Evolutionary conservation across 2,113 vertebrate species (phyloP).

Genomic region (Budorcas taxicolor): DNA sequence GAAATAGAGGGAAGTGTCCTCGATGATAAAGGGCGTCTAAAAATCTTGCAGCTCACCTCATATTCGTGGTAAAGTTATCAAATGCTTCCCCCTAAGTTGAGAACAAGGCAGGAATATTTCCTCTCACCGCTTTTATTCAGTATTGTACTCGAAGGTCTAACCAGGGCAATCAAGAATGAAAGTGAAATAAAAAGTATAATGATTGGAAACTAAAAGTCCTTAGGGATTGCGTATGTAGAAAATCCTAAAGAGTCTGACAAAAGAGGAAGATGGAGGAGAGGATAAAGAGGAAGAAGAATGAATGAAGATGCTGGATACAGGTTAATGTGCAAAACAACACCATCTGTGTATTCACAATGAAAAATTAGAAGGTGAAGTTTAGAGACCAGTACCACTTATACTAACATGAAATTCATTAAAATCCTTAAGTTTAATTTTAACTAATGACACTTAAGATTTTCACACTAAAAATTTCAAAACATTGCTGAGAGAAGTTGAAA

Average conservation of each 20-base stretch:
- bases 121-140: too few species aligned
- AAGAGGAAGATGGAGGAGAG: background rate
- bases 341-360: background rate
- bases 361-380: background rate
- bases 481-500: background rate
- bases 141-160: background rate
- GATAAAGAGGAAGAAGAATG: too few species aligned
- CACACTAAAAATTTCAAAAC: background rate
- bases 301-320: background rate
- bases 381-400: background rate
- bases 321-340: background rate
- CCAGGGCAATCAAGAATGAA: background rate
- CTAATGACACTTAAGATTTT: background rate
- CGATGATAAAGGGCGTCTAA: rapidly evolving
- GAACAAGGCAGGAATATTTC: background rate
- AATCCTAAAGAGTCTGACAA: background rate
- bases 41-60: rapidly evolving
- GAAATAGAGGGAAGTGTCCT: background rate
- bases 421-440: background rate
- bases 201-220: background rate
- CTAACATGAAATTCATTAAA: background rate
- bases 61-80: background rate
- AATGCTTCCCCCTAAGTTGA: background rate
- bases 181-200: background rate
- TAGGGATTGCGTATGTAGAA: background rate